A percentile compares a stretch with the other conserved stretches of the same genome.
Conservation (phyloP, 1,140 invertebrate species). For the Bicyclus anynana region DNA sequence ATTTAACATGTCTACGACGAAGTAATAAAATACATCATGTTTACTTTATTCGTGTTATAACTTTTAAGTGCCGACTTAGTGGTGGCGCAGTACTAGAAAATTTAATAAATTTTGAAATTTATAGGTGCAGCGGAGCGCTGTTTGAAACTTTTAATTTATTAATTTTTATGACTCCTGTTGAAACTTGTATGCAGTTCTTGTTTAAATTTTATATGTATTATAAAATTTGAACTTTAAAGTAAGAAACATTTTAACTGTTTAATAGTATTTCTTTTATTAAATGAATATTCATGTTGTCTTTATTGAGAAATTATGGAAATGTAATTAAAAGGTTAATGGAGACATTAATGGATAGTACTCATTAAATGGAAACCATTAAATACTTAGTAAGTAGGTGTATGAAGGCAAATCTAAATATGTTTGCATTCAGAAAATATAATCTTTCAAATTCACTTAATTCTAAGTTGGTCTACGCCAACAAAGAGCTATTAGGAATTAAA, state of each 20-base stretch:
- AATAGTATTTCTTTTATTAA: no score
- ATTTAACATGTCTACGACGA: neutral
- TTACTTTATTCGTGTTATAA: neutral
- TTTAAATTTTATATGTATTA: neutral
- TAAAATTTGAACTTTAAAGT: neutral
- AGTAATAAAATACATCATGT: neutral
- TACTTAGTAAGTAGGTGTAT: no score
- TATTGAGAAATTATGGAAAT: no score
- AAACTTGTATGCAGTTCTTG: neutral
- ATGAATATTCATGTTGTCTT: no score
- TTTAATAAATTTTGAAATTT: constrained; percentile 2
- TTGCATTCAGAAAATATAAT: neutral
- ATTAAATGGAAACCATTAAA: no score
- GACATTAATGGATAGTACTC: no score
- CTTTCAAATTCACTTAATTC: neutral
- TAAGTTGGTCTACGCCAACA: neutral
- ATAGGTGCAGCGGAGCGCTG: neutral
- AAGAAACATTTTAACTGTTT: no score
- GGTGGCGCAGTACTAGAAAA: neutral
- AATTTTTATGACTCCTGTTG: neutral
- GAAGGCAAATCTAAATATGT: no score
- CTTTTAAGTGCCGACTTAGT: constrained; percentile 1
- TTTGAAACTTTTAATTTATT: neutral
- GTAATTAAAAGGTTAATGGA: no score
- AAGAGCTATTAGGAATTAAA: neutral